These are phyloP conservation scores for Ceratitis capitata DNA, from an alignment of 1,140 invertebrate genomes.

Conservation along the genomic window DNA sequence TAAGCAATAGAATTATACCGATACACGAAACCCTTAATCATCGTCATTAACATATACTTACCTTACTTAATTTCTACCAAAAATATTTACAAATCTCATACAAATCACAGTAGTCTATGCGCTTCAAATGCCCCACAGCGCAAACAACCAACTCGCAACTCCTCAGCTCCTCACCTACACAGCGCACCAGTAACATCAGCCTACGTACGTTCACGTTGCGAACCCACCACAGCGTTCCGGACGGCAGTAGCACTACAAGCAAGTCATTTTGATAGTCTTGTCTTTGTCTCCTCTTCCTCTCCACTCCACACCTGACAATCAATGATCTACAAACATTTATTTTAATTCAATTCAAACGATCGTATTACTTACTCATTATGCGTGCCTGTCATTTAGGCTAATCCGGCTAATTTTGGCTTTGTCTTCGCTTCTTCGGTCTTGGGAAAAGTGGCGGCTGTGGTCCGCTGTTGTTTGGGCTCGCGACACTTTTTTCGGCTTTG, in stretches of 20 bases:
- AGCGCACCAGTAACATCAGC: not conserved
- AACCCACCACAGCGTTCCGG: not conserved
- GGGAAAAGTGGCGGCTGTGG: no score
- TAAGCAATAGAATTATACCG: not conserved
- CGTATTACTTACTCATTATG: not conserved
- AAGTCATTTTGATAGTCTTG: not conserved
- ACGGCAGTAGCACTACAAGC: not conserved
- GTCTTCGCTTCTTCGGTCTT: not conserved
- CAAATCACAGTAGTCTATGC: not conserved
- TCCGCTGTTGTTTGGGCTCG: not conserved
- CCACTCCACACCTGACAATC: not conserved
- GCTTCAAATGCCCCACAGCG: not conserved
- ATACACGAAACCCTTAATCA: conserved; percentile 18
- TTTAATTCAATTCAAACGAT: conserved; percentile 31
- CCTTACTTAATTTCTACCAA: not conserved
- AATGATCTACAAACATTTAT: not conserved
- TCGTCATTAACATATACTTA: not conserved
- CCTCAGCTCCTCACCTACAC: not conserved
- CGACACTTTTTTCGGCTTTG: not conserved
- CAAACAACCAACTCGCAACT: not conserved
- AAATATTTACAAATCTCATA: not conserved
- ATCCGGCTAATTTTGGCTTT: conserved; percentile 24
- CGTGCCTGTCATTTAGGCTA: conserved; percentile 28
- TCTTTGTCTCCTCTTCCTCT: not conserved
- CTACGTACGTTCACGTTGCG: not conserved